Evolutionary conservation across 2,888 invertebrate genomes (phyloP).

Genomic region (Peribatodes rhomboidaria): DNA sequence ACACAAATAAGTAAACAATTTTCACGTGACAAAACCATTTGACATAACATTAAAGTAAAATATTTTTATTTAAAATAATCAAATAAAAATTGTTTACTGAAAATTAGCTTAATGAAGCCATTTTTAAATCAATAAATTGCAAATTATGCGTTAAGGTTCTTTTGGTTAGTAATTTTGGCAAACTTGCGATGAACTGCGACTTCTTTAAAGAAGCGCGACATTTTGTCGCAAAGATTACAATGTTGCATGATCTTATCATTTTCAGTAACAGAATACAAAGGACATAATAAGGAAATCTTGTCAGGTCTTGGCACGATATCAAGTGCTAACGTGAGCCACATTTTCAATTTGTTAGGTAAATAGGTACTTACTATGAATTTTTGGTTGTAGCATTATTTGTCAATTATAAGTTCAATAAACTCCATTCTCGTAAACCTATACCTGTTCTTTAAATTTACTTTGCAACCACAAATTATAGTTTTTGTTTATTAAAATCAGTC

Average conservation of each 20-base stretch:
- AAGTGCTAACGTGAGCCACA: conserved; percentile 8
- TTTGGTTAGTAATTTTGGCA: conserved; percentile 50
- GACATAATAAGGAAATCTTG: conserved; percentile 10
- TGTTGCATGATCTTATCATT: conserved; percentile 3
- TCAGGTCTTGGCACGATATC: conserved; percentile 21
- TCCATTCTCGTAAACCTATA: not conserved
- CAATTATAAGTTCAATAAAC: not conserved
- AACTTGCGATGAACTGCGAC: conserved; percentile 52
- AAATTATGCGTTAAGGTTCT: conserved; percentile 71
- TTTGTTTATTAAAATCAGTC: no score
- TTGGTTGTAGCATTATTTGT: not conserved
- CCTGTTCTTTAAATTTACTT: not conserved
- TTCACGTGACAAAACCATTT: conserved; percentile 35
- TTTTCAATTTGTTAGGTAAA: not conserved
- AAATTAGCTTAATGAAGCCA: conserved; percentile 61
- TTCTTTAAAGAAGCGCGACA: not conserved
- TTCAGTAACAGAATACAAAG: conserved; percentile 13
- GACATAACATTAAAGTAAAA: conserved; percentile 19
- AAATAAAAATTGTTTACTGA: conserved; percentile 48
- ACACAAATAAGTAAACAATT: conserved; percentile 46
- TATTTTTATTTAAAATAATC: conserved; percentile 23
- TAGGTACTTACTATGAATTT: not conserved
- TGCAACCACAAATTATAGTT: not conserved
- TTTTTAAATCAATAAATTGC: conserved; percentile 79
- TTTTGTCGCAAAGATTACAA: conserved; percentile 11